Evolutionary conservation across 2,888 invertebrate genomes (phyloP).

Genomic region (Campaea margaritaria): DNA sequence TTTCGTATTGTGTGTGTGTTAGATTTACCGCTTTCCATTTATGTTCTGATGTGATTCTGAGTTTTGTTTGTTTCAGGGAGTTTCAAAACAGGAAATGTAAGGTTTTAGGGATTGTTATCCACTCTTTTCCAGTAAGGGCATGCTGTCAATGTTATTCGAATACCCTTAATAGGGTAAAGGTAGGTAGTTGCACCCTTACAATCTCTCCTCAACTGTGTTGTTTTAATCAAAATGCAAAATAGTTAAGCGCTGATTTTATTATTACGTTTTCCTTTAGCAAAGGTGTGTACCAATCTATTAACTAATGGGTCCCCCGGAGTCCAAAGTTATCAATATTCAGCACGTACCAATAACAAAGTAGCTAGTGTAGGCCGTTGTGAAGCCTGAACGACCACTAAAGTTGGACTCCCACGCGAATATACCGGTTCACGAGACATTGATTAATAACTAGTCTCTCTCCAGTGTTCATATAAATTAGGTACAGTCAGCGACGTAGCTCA

Average conservation of each 20-base stretch:
- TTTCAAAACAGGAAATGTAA: no score
- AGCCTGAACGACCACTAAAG: constrained; percentile 37
- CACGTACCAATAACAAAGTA: constrained; percentile 26
- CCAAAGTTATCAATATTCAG: constrained; percentile 37
- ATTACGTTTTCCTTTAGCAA: constrained; percentile 9
- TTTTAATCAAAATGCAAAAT: neutral
- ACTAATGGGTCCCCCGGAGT: constrained; percentile 36
- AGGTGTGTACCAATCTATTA: constrained; percentile 15
- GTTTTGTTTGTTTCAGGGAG: neutral
- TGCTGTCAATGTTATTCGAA: no score
- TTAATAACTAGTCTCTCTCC: constrained; percentile 43
- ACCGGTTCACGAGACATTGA: constrained; percentile 45
- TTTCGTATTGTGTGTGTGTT: constrained; percentile 8
- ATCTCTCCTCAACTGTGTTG: no score
- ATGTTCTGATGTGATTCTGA: constrained; percentile 3
- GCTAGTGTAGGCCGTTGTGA: constrained; percentile 29
- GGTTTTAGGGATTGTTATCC: no score
- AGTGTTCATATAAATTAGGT: constrained; percentile 45
- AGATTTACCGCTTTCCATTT: neutral
- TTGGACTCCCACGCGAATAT: constrained; percentile 40
- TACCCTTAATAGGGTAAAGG: no score
- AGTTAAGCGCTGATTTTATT: neutral
- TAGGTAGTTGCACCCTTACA: no score
- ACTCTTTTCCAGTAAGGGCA: no score
- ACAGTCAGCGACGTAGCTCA: constrained; percentile 7